Conservation (phyloP, 2,888 invertebrate species). For the Sphaerophoria taeniata region DNA sequence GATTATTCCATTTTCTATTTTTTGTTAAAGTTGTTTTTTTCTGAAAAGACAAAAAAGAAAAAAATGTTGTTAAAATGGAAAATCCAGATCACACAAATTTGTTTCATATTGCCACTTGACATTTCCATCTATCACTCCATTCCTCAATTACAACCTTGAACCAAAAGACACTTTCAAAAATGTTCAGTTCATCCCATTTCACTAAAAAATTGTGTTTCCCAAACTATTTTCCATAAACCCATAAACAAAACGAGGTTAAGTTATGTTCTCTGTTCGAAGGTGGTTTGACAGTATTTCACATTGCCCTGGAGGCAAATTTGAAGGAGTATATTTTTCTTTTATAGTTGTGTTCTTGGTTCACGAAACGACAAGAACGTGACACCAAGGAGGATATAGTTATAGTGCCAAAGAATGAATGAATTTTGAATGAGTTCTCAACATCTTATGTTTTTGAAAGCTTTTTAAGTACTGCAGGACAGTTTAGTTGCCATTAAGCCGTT, state of each 20-base stretch:
- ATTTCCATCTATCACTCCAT: too few relatives aligned
- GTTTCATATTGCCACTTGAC: too few relatives aligned
- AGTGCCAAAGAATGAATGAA: neutral
- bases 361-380: conserved; percentile 6
- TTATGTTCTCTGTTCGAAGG: neutral
- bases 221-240: neutral
- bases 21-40: conserved; percentile 14
- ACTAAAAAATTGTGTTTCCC: too few relatives aligned
- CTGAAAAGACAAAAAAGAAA: conserved; percentile 30
- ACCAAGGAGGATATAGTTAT: neutral
- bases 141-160: too few relatives aligned
- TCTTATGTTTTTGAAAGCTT: neutral
- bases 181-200: too few relatives aligned
- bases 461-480: too few relatives aligned
- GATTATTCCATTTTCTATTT: conserved; percentile 17
- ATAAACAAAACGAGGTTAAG: conserved; percentile 10
- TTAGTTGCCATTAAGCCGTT: too few relatives aligned
- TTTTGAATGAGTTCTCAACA: conserved; percentile 2
- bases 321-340: neutral
- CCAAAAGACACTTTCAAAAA: too few relatives aligned
- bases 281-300: conserved; percentile 22
- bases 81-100: neutral
- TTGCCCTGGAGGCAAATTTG: neutral
- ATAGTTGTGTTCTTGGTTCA: neutral
- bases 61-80: neutral